A percentile compares a stretch with the other conserved stretches of the same genome.
These are phyloP conservation scores for Centruroides sculpturatus DNA, from an alignment of 1,140 invertebrate genomes.

Conservation along the genomic window DNA sequence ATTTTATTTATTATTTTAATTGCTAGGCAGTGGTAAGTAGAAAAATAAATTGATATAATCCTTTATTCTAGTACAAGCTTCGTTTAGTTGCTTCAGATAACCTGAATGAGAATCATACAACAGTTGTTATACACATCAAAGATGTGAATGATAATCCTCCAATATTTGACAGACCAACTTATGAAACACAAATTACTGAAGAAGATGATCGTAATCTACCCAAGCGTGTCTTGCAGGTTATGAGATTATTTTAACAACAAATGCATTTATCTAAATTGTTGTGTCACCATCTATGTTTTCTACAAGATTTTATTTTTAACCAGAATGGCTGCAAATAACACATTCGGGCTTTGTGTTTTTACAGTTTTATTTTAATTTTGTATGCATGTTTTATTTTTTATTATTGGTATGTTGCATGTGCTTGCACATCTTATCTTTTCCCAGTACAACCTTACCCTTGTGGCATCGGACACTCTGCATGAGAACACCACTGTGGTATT, in stretches of 20 bases:
- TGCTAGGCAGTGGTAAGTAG: too few relatives aligned
- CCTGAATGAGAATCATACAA: constrained; percentile 87
- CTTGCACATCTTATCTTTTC: constrained; percentile 1
- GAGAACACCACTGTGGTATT: constrained; percentile 64
- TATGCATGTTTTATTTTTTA: not conserved
- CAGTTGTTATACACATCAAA: constrained; percentile 85
- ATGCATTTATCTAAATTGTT: not conserved
- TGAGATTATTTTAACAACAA: not conserved
- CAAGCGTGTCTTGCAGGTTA: constrained; percentile 79
- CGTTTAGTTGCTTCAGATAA: constrained; percentile 84
- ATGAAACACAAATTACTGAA: constrained; percentile 85
- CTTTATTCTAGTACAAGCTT: constrained; percentile 59
- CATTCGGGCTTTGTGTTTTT: too few relatives aligned
- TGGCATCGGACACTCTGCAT: constrained; percentile 70
- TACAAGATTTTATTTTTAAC: not conserved
- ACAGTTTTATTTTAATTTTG: too few relatives aligned
- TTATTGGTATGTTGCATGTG: not conserved
- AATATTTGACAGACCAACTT: constrained; percentile 79
- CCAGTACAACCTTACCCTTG: constrained; percentile 70
- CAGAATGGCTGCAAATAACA: too few relatives aligned
- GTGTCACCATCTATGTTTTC: not conserved
- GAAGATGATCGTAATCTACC: constrained; percentile 86
- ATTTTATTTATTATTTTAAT: too few relatives aligned
- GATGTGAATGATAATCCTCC: constrained; percentile 86
- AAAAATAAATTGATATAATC: too few relatives aligned